phyloP scores from a whole-genome alignment of 2,797 vertebrate genomes.

The Scolopax bukidnonensis region DNA sequence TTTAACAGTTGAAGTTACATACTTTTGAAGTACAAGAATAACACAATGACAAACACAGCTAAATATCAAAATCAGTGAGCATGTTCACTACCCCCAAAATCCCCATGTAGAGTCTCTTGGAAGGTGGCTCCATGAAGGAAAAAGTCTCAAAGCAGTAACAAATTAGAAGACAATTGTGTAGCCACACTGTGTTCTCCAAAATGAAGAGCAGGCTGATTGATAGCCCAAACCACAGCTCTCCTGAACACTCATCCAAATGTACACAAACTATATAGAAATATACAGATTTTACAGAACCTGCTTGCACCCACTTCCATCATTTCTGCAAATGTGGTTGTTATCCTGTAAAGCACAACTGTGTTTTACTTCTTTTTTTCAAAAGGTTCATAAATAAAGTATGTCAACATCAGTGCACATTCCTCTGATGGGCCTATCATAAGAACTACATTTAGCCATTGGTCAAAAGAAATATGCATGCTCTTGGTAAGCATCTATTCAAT shows the following conservation, averaged over 20 bases:
- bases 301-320: background rate
- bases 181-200: background rate
- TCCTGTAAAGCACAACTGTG: background rate
- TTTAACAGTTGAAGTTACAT: background rate
- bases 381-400: background rate
- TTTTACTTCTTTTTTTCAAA: background rate
- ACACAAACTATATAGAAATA: background rate
- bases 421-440: background rate
- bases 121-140: background rate
- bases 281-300: background rate
- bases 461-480: rapidly evolving
- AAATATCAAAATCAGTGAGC: background rate
- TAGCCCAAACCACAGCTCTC: background rate
- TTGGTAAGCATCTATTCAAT: background rate
- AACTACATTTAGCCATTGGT: background rate
- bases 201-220: background rate
- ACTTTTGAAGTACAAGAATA: background rate
- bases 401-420: background rate
- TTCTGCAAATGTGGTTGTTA: background rate
- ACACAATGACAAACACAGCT: background rate
- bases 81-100: background rate
- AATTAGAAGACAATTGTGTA: background rate
- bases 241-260: background rate
- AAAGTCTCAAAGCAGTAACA: background rate
- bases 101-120: background rate